Conservation (phyloP, 2,113 vertebrate species). For the Nothobranchius kuhntae region DNA sequence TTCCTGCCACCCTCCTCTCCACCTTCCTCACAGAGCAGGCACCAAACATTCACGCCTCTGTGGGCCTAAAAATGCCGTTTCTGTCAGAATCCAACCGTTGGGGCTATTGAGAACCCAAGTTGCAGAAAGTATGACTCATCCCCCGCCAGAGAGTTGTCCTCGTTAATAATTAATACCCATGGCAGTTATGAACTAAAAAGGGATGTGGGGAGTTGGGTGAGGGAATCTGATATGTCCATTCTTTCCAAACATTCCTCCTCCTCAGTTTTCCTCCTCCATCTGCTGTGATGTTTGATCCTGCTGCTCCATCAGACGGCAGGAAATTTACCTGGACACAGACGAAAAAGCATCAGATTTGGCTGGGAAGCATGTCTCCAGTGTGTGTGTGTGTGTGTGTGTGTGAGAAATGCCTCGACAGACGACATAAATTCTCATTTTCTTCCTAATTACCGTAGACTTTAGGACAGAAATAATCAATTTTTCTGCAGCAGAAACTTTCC, state of each 20-base stretch:
- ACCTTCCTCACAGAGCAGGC: neutral
- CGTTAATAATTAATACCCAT: slow-evolving; percentile 68
- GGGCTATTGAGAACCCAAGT: slow-evolving; percentile 60
- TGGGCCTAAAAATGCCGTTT: slow-evolving; percentile 53
- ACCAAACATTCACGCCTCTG: slow-evolving; percentile 61
- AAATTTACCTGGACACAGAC: slow-evolving; percentile 7
- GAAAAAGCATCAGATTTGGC: slow-evolving; percentile 20
- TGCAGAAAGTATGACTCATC: slow-evolving; percentile 69
- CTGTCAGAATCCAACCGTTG: slow-evolving; percentile 59
- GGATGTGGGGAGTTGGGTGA: slow-evolving; percentile 20
- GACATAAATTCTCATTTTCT: slow-evolving; percentile 4
- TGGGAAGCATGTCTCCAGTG: slow-evolving; percentile 5
- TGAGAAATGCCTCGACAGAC: neutral
- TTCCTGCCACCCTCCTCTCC: too few relatives aligned
- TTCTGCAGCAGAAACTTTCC: slow-evolving; percentile 24
- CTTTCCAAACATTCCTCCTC: slow-evolving; percentile 1
- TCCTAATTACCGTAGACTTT: neutral
- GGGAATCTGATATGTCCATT: slow-evolving; percentile 45
- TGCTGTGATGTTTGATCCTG: neutral
- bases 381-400: slow-evolving; percentile 20
- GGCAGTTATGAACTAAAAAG: slow-evolving; percentile 66
- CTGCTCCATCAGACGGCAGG: slow-evolving; percentile 7
- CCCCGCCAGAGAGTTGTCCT: slow-evolving; percentile 66
- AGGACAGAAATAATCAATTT: too few relatives aligned
- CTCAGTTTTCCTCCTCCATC: neutral